Evolutionary conservation across 2,797 vertebrate genomes (phyloP).

Genomic region (Psittacula echo): DNA sequence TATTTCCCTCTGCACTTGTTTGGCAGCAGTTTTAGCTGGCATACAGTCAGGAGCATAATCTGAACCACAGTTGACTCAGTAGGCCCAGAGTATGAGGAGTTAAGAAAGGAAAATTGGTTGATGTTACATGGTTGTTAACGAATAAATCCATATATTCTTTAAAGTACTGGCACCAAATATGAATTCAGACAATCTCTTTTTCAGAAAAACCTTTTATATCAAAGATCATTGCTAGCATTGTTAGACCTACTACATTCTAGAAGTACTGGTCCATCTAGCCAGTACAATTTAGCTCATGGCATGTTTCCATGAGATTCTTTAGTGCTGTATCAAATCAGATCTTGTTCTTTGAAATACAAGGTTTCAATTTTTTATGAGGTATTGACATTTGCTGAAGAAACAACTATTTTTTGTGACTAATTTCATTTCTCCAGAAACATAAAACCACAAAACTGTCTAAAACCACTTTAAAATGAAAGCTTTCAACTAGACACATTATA

Average conservation of each 20-base stretch:
- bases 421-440: background rate
- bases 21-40: background rate
- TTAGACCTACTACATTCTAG: background rate
- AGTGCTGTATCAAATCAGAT: background rate
- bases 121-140: background rate
- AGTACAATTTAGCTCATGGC: background rate
- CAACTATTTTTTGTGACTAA: background rate
- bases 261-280: background rate
- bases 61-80: background rate
- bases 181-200: background rate
- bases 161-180: background rate
- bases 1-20: background rate
- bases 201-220: background rate
- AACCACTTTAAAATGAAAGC: background rate
- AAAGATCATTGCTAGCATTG: background rate
- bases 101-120: background rate
- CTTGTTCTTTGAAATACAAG: background rate
- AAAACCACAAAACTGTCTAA: background rate
- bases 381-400: background rate
- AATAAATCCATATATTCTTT: background rate
- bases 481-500: background rate
- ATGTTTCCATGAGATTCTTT: background rate
- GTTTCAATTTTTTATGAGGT: background rate
- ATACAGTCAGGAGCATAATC: background rate
- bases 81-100: background rate